Evolutionary conservation across 1,140 invertebrate genomes (phyloP).

Genomic region (Zaprionus tsacasi): DNA sequence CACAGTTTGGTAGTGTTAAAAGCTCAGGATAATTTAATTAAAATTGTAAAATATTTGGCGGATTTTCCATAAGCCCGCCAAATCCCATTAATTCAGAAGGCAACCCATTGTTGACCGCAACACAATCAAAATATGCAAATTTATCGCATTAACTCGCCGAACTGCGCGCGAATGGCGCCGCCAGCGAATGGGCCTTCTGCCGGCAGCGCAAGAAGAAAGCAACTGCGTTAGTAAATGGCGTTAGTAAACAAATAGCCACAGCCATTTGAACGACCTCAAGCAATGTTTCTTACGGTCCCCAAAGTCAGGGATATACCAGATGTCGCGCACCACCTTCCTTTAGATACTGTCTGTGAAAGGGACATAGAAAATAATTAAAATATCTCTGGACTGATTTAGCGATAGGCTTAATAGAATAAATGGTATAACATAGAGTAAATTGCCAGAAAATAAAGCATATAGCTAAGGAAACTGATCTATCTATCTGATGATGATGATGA

Average conservation of each 20-base stretch:
- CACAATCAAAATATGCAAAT: conserved; percentile 84
- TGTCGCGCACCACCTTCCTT: neutral
- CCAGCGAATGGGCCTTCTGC: conserved; percentile 20
- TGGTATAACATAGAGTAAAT: neutral
- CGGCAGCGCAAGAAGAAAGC: conserved; percentile 57
- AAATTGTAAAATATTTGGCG: conserved; percentile 82
- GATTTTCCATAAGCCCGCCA: conserved; percentile 78
- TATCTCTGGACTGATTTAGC: conserved; percentile 4
- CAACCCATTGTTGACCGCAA: conserved; percentile 82
- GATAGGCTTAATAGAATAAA: conserved; percentile 4
- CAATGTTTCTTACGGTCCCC: conserved; percentile 5
- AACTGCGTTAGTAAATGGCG: conserved; percentile 35
- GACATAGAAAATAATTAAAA: conserved; percentile 2
- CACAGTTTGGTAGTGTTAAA: conserved; percentile 54
- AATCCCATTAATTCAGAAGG: conserved; percentile 82
- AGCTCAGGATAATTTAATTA: conserved; percentile 77
- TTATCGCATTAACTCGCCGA: conserved; percentile 83
- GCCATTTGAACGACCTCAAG: conserved; percentile 65
- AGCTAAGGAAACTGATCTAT: neutral
- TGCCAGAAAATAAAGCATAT: neutral
- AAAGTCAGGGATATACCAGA: neutral
- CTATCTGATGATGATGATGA: neutral
- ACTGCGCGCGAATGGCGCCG: conserved; percentile 48
- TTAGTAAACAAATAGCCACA: conserved; percentile 56
- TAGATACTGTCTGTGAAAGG: neutral